Conservation (phyloP, 2,113 vertebrate species). For the Peucedramus taeniatus region DNA sequence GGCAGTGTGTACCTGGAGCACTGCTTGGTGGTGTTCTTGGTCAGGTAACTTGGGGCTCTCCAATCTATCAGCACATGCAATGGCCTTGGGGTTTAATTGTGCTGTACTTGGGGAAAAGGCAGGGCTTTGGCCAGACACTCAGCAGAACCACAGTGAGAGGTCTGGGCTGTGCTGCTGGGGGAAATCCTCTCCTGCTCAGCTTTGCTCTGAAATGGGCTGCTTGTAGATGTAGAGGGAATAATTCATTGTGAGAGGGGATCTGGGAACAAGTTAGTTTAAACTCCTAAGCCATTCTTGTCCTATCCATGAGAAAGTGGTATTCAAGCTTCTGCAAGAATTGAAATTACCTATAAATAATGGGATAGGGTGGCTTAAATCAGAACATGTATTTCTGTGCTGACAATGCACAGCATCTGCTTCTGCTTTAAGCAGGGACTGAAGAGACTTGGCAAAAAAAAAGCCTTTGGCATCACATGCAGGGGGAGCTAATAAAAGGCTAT, state of each 20-base stretch:
- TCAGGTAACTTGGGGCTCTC: not conserved
- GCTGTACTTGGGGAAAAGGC: not conserved
- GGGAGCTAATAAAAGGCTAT: slow-evolving; percentile 48
- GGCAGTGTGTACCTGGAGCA: not conserved
- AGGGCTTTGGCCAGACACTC: not conserved
- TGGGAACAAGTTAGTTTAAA: not conserved
- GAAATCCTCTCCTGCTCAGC: not conserved
- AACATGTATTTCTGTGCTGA: slow-evolving; percentile 42
- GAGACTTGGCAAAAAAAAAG: slow-evolving; percentile 27
- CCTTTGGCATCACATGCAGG: slow-evolving; percentile 16
- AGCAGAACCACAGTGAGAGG: not conserved
- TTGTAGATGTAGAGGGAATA: not conserved
- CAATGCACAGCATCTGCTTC: slow-evolving; percentile 34
- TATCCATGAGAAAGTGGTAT: not conserved
- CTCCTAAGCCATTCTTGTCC: not conserved
- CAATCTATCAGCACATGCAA: not conserved
- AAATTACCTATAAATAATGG: slow-evolving; percentile 33
- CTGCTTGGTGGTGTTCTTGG: not conserved
- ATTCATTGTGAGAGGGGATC: not conserved
- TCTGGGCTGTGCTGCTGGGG: not conserved
- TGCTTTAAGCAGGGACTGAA: slow-evolving; percentile 39
- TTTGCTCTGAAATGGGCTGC: not conserved
- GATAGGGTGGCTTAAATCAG: slow-evolving; percentile 7
- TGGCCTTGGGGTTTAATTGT: not conserved
- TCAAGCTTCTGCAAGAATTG: not conserved